Percentiles rank a stretch among this genome's conserved stretches.
phyloP scores from a whole-genome alignment of 2,888 invertebrate species.

The Dexiosoma caninum region DNA sequence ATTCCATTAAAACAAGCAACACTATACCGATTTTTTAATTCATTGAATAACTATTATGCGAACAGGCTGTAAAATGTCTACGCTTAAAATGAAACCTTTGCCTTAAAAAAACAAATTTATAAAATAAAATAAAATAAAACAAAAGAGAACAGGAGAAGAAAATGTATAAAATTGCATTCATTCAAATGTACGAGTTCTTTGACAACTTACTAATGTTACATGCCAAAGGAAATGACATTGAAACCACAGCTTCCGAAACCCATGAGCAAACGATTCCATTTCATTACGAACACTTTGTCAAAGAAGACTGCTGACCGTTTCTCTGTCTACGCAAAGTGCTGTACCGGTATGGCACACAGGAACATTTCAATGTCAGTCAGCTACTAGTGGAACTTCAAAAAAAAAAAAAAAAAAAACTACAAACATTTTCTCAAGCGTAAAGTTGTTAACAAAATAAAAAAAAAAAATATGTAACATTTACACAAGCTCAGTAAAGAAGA shows the following conservation, averaged over 20 bases:
- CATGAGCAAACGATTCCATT: conserved; percentile 67
- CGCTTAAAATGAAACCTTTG: conserved; percentile 3
- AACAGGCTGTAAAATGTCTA: neutral
- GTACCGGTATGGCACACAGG: conserved; percentile 54
- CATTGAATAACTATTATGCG: neutral
- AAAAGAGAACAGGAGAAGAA: neutral
- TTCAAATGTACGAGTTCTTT: conserved; percentile 33
- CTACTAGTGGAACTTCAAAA: conserved; percentile 7
- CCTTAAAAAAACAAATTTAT: conserved; percentile 18
- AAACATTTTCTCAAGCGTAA: conserved; percentile 58
- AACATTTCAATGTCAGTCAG: conserved; percentile 61
- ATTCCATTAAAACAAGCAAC: conserved; percentile 51
- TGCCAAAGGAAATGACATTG: conserved; percentile 65
- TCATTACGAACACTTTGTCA: conserved; percentile 45
- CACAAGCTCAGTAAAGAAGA: conserved; percentile 37
- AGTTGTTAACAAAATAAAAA: conserved; percentile 52
- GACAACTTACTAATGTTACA: conserved; percentile 58
- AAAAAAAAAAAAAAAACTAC: conserved; percentile 6
- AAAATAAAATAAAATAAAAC: neutral
- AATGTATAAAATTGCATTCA: conserved; percentile 44
- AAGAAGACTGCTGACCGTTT: conserved; percentile 21
- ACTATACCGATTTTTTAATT: neutral
- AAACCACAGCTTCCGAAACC: conserved; percentile 77
- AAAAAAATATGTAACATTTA: conserved; percentile 24
- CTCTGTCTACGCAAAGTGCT: conserved; percentile 19